Conservation (phyloP, 2,888 invertebrate species). For the Disparrhopalites patrizii region DNA sequence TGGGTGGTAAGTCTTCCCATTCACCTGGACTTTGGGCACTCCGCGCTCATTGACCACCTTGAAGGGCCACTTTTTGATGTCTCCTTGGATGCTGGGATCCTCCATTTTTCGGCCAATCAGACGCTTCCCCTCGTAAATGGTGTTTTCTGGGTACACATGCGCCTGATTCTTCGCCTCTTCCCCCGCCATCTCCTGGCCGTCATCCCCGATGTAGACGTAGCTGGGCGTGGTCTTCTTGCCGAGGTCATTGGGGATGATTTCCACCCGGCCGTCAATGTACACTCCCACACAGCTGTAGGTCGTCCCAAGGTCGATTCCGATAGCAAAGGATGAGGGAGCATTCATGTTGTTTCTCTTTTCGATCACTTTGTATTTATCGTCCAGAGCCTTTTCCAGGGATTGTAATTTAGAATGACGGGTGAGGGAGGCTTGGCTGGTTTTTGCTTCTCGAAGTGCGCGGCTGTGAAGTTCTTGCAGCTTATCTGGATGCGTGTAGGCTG, state of each 20-base stretch:
- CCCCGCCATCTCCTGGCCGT: conserved; percentile 19
- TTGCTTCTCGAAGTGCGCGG: too few species aligned
- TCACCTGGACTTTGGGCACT: conserved; percentile 29
- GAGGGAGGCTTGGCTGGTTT: too few species aligned
- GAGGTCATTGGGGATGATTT: conserved; percentile 25
- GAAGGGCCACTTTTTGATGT: conserved; percentile 93
- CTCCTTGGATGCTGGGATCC: conserved; percentile 82
- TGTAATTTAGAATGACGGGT: too few species aligned
- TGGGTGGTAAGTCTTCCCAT: conserved; percentile 58
- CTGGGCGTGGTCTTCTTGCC: conserved; percentile 25
- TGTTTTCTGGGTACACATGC: not conserved
- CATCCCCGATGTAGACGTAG: conserved; percentile 18
- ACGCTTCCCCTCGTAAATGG: conserved; percentile 72
- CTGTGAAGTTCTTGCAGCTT: too few species aligned
- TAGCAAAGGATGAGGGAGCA: not conserved
- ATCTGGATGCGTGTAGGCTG: too few species aligned
- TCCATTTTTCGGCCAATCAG: conserved; percentile 87
- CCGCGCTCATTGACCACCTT: conserved; percentile 67
- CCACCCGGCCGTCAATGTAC: not conserved
- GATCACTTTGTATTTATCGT: too few species aligned
- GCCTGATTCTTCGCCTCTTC: not conserved
- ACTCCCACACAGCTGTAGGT: not conserved
- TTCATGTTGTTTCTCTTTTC: not conserved
- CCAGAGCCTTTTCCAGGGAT: too few species aligned
- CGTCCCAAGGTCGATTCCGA: not conserved